Evolutionary conservation across 2,888 invertebrate species (phyloP).

Genomic region (Cybosia mesomella): DNA sequence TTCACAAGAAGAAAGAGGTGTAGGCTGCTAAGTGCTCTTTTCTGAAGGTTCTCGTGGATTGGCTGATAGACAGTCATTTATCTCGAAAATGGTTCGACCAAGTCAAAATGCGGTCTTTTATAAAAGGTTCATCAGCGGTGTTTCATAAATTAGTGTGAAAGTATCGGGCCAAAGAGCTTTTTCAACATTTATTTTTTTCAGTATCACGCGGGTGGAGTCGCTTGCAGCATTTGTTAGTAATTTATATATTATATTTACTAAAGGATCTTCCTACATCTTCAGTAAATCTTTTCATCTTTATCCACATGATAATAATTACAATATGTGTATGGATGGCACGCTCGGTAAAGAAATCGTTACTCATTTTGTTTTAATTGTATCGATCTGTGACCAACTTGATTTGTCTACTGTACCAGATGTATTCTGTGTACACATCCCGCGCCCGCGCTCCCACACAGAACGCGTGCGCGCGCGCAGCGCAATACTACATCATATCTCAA

Average conservation of each 20-base stretch:
- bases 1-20: no score
- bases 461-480: slow-evolving; percentile 52
- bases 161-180: no score
- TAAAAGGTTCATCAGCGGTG: background rate
- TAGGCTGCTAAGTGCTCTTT: background rate
- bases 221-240: no score
- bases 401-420: slow-evolving; percentile 51
- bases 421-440: slow-evolving; percentile 24
- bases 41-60: background rate
- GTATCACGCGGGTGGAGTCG: no score
- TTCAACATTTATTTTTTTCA: no score
- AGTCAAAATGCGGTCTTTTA: background rate
- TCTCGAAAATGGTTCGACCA: background rate
- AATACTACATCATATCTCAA: slow-evolving; percentile 30
- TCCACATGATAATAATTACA: no score
- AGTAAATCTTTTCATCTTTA: no score
- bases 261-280: no score
- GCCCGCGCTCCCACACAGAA: slow-evolving; percentile 24
- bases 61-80: background rate
- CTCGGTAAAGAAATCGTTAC: background rate
- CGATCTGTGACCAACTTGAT: background rate
- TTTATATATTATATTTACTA: no score
- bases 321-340: no score
- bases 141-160: no score
- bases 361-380: background rate